phyloP scores from a whole-genome alignment of 2,113 vertebrate species.

The Trematomus loennbergii region DNA sequence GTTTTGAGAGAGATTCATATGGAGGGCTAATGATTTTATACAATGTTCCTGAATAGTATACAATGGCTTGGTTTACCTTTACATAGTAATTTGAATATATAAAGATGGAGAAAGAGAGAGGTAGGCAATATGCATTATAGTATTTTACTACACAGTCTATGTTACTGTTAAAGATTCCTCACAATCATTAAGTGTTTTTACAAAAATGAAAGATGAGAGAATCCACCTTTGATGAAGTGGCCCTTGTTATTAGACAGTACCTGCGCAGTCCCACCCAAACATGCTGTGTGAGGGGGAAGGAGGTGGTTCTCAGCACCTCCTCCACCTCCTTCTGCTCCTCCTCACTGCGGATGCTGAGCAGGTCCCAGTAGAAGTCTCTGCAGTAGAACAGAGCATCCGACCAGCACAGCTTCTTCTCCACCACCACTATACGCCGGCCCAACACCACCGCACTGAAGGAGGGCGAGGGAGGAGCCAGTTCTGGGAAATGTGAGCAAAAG shows the following conservation, averaged over 20 bases:
- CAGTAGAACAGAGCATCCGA: constrained; percentile 45
- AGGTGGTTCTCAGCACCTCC: background rate
- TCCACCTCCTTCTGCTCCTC: constrained; percentile 34
- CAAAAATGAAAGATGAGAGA: background rate
- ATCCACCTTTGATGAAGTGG: background rate
- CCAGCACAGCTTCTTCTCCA: constrained; percentile 36
- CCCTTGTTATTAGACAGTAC: constrained; percentile 5
- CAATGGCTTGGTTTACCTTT: too few species aligned
- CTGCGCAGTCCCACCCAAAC: constrained; percentile 53
- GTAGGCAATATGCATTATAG: too few species aligned
- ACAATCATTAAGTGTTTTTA: too few species aligned
- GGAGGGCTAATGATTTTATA: too few species aligned
- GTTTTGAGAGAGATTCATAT: too few species aligned
- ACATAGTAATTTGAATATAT: too few species aligned
- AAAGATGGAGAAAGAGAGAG: too few species aligned
- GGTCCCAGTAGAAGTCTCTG: constrained; percentile 37
- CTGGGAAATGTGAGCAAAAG: background rate
- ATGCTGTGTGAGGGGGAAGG: constrained; percentile 1
- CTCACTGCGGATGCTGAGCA: constrained; percentile 22
- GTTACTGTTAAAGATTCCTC: too few species aligned
- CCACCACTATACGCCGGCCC: background rate
- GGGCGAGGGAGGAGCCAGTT: background rate
- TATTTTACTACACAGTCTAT: too few species aligned
- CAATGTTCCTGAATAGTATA: too few species aligned
- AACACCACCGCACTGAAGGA: background rate